Evolutionary conservation across 2,113 vertebrate species (phyloP), one percentile per base, ranked within the genome.

Genomic region (Coryphaenoides rupestris): DNA sequence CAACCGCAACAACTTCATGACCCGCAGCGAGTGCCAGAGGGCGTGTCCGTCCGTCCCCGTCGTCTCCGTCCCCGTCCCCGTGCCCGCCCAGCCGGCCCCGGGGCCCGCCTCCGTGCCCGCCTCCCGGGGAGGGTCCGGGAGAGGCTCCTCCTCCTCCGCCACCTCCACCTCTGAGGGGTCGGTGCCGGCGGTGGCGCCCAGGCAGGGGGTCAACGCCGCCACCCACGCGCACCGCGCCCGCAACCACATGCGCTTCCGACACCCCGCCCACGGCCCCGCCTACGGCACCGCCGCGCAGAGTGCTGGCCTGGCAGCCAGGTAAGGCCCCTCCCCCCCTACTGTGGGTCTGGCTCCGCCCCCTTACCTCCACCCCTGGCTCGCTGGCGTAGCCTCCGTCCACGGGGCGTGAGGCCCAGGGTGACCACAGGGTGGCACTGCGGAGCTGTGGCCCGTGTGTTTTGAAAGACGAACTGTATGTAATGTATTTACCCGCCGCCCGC

Each of bases 1-100:
- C 69, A 99, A 98, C 28, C 88, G 71, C 76, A 99, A 99, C 82
- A 98, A 92, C 88, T 99, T 98, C 60, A 56, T 78, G 55, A 90
- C 91, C 0, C 89, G 91, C 70, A 90, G 90, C 5, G 94, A 94
- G 59, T 99, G 97, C 75, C 84, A 93, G 87, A 78, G 58, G 66
- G 69, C 15, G 0, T 99, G 97, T 79, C 81, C 13, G 57, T 60
- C 13, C 33, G 33, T 7, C 9, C 33, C 33, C 33, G 33, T 40
- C 33, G 33, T n/a, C n/a, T n/a, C n/a, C n/a, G n/a, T n/a, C n/a
- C n/a, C n/a, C n/a, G n/a, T n/a, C n/a, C n/a, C n/a, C n/a, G n/a
- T n/a, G n/a, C n/a, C n/a, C n/a, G 46, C 58, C 28, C 82, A 67
- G 21, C 63, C 14, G 23, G 59, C 7, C n/a, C 70, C 62, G 0